These are phyloP conservation scores for Xiphophorus couchianus DNA, from an alignment of 2,113 vertebrate species.

Conservation along the genomic window DNA sequence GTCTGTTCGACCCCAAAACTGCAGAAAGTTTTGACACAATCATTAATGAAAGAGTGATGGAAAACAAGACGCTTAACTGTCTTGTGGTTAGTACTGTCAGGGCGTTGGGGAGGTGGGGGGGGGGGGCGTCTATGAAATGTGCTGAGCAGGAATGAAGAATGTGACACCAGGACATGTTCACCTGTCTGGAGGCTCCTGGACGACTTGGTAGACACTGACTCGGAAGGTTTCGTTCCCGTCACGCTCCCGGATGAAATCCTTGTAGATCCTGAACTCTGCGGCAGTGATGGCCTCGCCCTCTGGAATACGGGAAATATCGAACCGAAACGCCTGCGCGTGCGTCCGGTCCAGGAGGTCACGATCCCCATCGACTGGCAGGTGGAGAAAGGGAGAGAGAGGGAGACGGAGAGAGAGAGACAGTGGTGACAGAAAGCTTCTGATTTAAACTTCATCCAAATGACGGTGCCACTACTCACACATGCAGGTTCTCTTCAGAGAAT, in stretches of 20 bases:
- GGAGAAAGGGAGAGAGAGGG: constrained; percentile 6
- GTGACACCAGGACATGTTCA: constrained; percentile 57
- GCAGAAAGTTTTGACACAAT: not conserved
- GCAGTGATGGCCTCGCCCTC: constrained; percentile 92
- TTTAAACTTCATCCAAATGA: not conserved
- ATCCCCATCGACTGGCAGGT: constrained; percentile 85
- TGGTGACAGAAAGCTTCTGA: not conserved
- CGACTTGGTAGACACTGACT: constrained; percentile 91
- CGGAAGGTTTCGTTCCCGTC: constrained; percentile 90
- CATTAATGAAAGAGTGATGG: not conserved
- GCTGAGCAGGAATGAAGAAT: not conserved
- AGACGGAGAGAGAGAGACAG: not conserved
- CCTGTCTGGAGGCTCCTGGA: constrained; percentile 86
- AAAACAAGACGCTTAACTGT: not conserved
- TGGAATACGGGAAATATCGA: constrained; percentile 93
- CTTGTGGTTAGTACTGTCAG: not conserved
- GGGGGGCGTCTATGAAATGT: not conserved
- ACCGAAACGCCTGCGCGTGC: constrained; percentile 88
- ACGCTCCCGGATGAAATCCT: constrained; percentile 87
- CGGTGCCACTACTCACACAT: not conserved
- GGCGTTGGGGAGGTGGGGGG: too few relatives aligned
- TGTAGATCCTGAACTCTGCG: constrained; percentile 94
- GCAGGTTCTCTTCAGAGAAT: not conserved
- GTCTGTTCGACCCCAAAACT: not conserved
- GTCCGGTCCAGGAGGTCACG: constrained; percentile 84